Conservation (phyloP, 1,140 invertebrate genomes). For the Lepidurus arcticus region DNA sequence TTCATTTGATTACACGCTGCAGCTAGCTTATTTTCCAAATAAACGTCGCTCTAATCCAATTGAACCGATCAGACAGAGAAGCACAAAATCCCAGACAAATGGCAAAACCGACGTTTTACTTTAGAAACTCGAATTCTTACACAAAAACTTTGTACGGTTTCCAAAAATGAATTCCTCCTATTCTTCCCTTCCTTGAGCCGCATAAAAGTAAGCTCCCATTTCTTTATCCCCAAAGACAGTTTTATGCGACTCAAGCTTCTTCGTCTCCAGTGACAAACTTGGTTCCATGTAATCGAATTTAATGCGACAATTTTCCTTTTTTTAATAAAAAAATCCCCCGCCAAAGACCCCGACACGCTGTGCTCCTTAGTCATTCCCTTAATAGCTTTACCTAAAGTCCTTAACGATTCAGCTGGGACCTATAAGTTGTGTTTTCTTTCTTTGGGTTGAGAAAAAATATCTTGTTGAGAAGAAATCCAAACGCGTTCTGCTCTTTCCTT, state of each 20-base stretch:
- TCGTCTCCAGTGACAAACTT: constrained; percentile 12
- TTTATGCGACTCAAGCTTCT: not conserved
- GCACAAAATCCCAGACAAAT: constrained; percentile 8
- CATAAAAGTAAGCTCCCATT: not conserved
- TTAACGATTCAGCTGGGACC: not conserved
- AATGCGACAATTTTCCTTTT: not conserved
- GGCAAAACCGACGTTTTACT: not conserved
- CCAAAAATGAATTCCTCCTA: not conserved
- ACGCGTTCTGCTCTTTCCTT: not conserved
- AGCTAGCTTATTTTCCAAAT: not conserved
- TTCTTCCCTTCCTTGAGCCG: not conserved
- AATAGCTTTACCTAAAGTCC: not conserved
- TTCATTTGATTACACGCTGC: not conserved
- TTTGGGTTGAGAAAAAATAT: not conserved
- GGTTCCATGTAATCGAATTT: not conserved
- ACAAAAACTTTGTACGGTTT: not conserved
- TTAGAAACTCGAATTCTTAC: constrained; percentile 12
- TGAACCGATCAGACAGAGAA: not conserved
- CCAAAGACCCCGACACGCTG: not conserved
- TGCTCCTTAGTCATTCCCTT: not conserved
- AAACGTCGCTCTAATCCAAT: not conserved
- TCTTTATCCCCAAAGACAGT: not conserved
- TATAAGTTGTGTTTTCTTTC: not conserved
- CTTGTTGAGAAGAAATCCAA: too few species aligned
- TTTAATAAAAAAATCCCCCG: not conserved